Base-by-base conservation (phyloP, 2,888 invertebrate genomes). In the Eulithis prunata region DNA sequence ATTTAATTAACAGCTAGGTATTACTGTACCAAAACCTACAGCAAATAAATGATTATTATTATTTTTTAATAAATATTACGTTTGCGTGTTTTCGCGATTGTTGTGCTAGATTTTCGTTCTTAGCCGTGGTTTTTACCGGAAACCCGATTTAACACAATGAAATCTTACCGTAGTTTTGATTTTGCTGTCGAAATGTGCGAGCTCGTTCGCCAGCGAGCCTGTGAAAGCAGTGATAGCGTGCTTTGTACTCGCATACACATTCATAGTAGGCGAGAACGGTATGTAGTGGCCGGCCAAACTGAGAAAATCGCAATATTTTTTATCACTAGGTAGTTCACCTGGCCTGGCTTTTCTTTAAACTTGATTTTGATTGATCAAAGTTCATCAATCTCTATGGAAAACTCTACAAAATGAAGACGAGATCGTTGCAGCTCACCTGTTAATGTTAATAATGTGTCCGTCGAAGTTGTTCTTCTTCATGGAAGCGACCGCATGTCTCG, bases 201-300 rank as follows among this genome's bases (percentile, higher is more conserved):
- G 81, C 76, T 95, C 95, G 60, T 84, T 83, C 12, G 93, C 78
- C 1, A 94, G 83, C 0, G 94, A 89, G 54, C 91, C 86, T 0
- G 92, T 90, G 65, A 95, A 83, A 0, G 94, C 93, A 1, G 91
- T 91, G 21, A 94, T 89, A 3, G 94, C 94, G 80, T 91, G 86
- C 80, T 95, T 95, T 36, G 94, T 93, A 21, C 90, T 89, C 8
- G 93, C 78, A 78, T 95, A 95, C 75, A 94, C 83, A 73, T 90
- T 89, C 74, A 89, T 84, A 13, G 75, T 72, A 0, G 81, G 62
- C 4, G 76, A 61, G 55, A 80, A 80, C 0, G 91, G 89, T 4
- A 89, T 76, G 75, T 88, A 89, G 75, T 92, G 91, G 0, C 90
- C 90, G 0, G 87, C 88, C 62, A 92, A 68, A 62, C 92, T 92